phyloP scores from a whole-genome alignment of 2,888 invertebrate species.

The Acronicta psi region DNA sequence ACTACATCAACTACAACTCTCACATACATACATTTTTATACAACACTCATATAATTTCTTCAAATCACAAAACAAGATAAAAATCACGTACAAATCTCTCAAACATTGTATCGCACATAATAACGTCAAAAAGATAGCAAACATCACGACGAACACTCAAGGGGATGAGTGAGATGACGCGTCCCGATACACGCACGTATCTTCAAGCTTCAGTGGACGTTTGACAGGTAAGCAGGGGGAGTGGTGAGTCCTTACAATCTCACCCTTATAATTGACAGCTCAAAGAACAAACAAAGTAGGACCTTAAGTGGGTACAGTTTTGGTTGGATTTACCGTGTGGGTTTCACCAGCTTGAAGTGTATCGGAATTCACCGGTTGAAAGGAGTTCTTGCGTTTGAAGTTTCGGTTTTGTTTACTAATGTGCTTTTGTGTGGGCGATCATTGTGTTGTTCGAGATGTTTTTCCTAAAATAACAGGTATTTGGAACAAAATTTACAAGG shows the following conservation, averaged over 20 bases:
- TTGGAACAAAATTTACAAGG: constrained; percentile 32
- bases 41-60: constrained; percentile 12
- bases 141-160: constrained; percentile 52
- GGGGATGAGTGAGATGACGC: constrained; percentile 65
- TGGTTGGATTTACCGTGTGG: constrained; percentile 19
- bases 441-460: constrained; percentile 52
- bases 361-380: constrained; percentile 48
- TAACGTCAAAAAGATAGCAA: constrained; percentile 54
- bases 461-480: constrained; percentile 51
- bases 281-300: constrained; percentile 22
- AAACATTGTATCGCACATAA: constrained; percentile 45
- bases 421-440: constrained; percentile 58
- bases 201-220: constrained; percentile 69
- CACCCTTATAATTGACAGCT: constrained; percentile 44
- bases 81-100: constrained; percentile 43
- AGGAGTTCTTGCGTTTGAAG: constrained; percentile 59
- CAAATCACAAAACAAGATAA: constrained; percentile 40
- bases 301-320: constrained; percentile 25
- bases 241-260: constrained; percentile 43
- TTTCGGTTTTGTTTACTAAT: constrained; percentile 63
- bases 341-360: constrained; percentile 25
- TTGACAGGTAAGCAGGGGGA: constrained; percentile 70
- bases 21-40: constrained; percentile 3
- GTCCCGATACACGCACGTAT: constrained; percentile 64
- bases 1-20: not conserved